Evolutionary conservation across 2,113 vertebrate genomes (phyloP).

Genomic region (Tricholaema leucomelas): DNA sequence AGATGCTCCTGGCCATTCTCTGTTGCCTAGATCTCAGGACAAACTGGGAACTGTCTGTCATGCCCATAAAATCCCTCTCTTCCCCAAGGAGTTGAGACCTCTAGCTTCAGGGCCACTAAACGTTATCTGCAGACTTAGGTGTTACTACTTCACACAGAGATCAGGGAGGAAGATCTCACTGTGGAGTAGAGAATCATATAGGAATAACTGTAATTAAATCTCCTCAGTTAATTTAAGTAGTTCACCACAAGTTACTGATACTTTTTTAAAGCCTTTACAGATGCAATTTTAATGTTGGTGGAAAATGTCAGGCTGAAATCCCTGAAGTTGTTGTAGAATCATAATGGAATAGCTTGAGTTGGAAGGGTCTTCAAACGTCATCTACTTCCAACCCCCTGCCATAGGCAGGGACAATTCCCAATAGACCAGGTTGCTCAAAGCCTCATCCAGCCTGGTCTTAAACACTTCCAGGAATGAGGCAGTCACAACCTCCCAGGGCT

Average conservation of each 20-base stretch:
- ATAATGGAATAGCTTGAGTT: no score
- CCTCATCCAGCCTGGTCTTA: no score
- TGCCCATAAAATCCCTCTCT: not conserved
- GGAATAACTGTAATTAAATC: not conserved
- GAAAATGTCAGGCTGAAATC: not conserved
- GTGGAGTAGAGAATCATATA: not conserved
- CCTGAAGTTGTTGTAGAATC: not conserved
- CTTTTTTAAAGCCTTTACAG: not conserved
- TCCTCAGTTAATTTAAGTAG: not conserved
- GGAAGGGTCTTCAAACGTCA: no score
- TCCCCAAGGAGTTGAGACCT: not conserved
- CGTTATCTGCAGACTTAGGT: not conserved
- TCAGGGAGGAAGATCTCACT: not conserved
- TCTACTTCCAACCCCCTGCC: no score
- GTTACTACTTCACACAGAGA: not conserved
- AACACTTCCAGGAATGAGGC: no score
- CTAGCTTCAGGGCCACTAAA: not conserved
- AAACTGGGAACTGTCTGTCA: not conserved
- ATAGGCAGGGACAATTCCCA: no score
- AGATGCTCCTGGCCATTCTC: accelerated
- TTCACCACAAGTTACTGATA: not conserved
- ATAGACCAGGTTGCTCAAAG: no score
- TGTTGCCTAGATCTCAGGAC: not conserved
- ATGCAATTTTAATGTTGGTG: not conserved
- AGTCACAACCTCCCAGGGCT: no score